Percentiles rank a stretch among this genome's conserved stretches.
phyloP scores from a whole-genome alignment of 2,888 invertebrate genomes.

The Campoletis raptor region DNA sequence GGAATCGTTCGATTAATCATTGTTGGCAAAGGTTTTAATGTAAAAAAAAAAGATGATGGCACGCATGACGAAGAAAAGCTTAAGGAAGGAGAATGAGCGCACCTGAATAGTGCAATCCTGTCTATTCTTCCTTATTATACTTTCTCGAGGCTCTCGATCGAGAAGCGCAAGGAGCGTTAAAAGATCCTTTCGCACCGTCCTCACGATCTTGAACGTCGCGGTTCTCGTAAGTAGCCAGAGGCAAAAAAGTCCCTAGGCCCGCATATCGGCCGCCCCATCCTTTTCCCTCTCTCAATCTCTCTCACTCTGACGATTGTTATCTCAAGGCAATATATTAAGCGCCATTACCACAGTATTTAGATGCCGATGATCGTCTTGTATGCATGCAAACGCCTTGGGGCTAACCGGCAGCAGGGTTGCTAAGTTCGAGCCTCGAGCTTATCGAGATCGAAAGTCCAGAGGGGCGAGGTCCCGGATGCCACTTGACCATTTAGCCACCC shows the following conservation, averaged over 20 bases:
- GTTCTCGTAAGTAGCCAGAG: conserved; percentile 53
- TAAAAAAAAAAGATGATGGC: not conserved
- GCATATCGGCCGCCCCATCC: conserved; percentile 55
- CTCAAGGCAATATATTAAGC: conserved; percentile 82
- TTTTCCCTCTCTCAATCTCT: conserved; percentile 46
- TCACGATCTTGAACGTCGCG: conserved; percentile 33
- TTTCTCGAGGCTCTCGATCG: conserved; percentile 44
- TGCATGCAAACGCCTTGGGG: conserved; percentile 50
- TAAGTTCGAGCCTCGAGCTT: conserved; percentile 63
- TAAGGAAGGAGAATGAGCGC: conserved; percentile 18
- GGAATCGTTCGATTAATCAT: conserved; percentile 60
- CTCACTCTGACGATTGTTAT: conserved; percentile 79
- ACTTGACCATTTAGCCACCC: conserved; percentile 36
- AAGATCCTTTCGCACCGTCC: conserved; percentile 54
- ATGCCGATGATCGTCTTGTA: conserved; percentile 73
- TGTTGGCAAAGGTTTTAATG: not conserved
- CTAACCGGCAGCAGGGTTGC: conserved; percentile 26
- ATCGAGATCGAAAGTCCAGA: conserved; percentile 70
- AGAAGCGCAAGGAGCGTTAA: conserved; percentile 22
- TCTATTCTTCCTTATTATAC: conserved; percentile 61
- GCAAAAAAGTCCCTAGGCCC: conserved; percentile 68
- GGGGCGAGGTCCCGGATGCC: conserved; percentile 62
- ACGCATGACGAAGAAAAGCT: conserved; percentile 12
- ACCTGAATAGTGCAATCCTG: conserved; percentile 62
- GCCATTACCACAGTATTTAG: conserved; percentile 82